Percentiles rank a stretch among this genome's conserved stretches.
Conservation (phyloP, 2,797 vertebrate genomes). For the Sebastes minor region DNA sequence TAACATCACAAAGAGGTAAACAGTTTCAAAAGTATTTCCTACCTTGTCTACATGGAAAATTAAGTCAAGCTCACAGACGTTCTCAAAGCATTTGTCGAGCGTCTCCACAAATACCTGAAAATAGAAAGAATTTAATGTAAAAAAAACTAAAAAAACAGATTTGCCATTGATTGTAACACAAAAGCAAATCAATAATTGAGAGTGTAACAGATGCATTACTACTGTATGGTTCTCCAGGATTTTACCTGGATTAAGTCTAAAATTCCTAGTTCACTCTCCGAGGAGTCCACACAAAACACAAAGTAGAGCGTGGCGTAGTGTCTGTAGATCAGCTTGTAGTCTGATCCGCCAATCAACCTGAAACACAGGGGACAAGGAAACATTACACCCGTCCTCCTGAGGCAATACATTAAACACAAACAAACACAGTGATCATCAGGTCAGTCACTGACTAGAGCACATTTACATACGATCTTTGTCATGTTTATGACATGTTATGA, state of each 20-base stretch:
- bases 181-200: not conserved
- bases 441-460: not conserved
- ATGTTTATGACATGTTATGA: not conserved
- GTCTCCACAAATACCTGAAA: constrained; percentile 97
- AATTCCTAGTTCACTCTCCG: constrained; percentile 98
- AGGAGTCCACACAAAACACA: constrained; percentile 99
- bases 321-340: constrained; percentile 99
- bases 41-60: constrained; percentile 99
- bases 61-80: constrained; percentile 98
- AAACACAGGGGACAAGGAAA: constrained; percentile 25
- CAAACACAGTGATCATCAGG: too few relatives aligned
- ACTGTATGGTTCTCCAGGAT: not conserved
- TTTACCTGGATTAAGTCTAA: constrained; percentile 98
- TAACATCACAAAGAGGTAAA: not conserved
- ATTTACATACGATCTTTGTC: not conserved
- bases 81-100: constrained; percentile 99
- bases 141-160: not conserved
- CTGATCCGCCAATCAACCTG: constrained; percentile 95
- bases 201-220: not conserved
- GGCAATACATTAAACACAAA: not conserved
- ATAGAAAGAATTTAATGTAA: not conserved
- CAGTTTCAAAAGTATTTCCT: not conserved
- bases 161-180: not conserved
- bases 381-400: not conserved
- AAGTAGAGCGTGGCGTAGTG: constrained; percentile 98